phyloP scores from a whole-genome alignment of 1,140 invertebrate genomes.

The Cydia strobilella region DNA sequence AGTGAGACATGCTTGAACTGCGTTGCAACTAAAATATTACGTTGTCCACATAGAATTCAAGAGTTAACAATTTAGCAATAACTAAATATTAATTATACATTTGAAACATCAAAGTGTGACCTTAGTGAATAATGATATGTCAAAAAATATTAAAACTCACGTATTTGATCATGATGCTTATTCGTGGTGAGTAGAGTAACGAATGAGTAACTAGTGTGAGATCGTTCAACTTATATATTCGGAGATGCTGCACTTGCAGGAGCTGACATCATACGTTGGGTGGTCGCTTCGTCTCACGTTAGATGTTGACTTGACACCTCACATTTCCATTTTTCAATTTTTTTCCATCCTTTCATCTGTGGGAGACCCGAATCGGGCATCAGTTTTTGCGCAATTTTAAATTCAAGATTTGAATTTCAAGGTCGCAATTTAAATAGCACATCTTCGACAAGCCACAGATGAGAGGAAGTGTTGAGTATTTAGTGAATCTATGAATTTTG shows the following conservation, averaged over 20 bases:
- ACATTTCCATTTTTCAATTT: constrained; percentile 3
- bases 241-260: constrained; percentile 64
- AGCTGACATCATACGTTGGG: constrained; percentile 28
- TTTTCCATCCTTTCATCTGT: no score
- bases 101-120: constrained; percentile 33
- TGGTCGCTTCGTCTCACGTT: background rate
- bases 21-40: constrained; percentile 33
- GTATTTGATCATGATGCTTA: constrained; percentile 75
- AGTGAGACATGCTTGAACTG: constrained; percentile 30
- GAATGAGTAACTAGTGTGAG: constrained; percentile 72
- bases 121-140: constrained; percentile 24
- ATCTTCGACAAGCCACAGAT: no score
- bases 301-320: background rate
- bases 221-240: constrained; percentile 72
- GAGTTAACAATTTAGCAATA: constrained; percentile 48
- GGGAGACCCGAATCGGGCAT: no score
- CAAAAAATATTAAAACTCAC: constrained; percentile 58
- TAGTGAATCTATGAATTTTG: no score
- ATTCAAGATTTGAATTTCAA: no score
- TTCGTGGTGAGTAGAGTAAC: constrained; percentile 74
- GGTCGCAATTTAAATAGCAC: no score
- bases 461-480: no score
- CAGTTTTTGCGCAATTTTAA: no score
- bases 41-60: constrained; percentile 38
- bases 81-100: constrained; percentile 37